Base-by-base conservation (phyloP, 2,113 vertebrate species). In the Regulus satrapa region DNA sequence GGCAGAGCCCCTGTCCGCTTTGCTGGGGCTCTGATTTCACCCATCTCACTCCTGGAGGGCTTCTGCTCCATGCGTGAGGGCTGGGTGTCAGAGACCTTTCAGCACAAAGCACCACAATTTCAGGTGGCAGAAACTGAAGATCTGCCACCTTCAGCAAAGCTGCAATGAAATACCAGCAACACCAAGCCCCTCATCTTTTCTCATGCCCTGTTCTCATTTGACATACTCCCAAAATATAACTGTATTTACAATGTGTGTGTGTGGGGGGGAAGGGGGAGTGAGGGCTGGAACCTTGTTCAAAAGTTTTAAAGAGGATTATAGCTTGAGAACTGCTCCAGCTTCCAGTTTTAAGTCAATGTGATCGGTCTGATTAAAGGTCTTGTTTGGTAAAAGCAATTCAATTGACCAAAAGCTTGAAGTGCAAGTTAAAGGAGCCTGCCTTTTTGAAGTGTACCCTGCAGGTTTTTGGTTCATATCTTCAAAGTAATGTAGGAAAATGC, bases 381-480 rank as follows among this genome's bases (percentile, higher is more conserved):
- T 82, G 88, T 97, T 94, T 92, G 93, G 93, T 84, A 89, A 97
- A 97, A 96, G 96, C 89, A 96, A 97, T 95, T 96, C 96, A 98
- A 95, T 80, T 93, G 96, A 96, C 97, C 93, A 89, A 82, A 92
- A 92, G 81, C 93, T 91, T 92, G 96, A 96, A 95, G 97, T 87
- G 73, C 28, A n/a, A 95, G 92, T 95, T 81, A 92, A 95, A 96
- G 94, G 67, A 93, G 75, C 72, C 79, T 94, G 94, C 66, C 82
- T 79, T 95, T 97, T 96, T 98, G 98, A 98, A 98, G 97, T 97
- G 85, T 91, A 94, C 96, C 96, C 97, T 97, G 84, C 74, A 97
- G 97, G 97, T 93, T 96, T 97, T 97, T 94, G 92, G 96, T 97
- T 97, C 88, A 17, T 91, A 85, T 95, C 97, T 97, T 98, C 97